Percentiles rank a stretch among this genome's conserved stretches.
phyloP scores from a whole-genome alignment of 2,888 invertebrate species.

The Callinectes sapidus region DNA sequence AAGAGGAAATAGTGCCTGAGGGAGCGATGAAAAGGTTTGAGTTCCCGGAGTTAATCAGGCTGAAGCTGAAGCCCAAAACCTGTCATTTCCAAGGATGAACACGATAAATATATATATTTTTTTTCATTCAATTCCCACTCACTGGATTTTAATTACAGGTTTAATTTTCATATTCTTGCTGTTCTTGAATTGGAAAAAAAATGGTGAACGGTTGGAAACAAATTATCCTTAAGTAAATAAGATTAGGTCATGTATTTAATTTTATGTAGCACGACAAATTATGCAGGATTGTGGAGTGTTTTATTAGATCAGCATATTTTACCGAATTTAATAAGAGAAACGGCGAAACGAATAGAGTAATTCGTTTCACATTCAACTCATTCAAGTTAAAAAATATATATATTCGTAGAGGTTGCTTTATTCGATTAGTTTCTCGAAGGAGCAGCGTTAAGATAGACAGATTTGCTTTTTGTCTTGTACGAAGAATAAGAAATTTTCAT shows the following conservation, averaged over 20 bases:
- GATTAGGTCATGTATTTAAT: background rate
- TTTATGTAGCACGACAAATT: background rate
- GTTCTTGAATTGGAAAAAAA: background rate
- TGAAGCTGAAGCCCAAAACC: background rate
- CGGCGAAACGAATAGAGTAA: no score
- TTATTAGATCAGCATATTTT: no score
- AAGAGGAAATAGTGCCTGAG: slow-evolving; percentile 19
- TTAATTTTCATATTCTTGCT: background rate
- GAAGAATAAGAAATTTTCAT: no score
- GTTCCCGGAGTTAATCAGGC: background rate
- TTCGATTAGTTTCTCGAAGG: no score
- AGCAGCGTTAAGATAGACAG: no score
- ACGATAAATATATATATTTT: background rate
- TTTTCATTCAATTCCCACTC: background rate
- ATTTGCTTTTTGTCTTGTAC: no score
- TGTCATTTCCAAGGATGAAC: background rate
- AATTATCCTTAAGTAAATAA: background rate
- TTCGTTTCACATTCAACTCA: no score
- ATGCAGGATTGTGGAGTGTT: no score
- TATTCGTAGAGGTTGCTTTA: no score
- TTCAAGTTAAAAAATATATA: no score
- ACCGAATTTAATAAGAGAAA: no score
- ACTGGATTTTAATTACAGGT: background rate
- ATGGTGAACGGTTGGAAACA: background rate
- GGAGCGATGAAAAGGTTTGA: slow-evolving; percentile 6